Evolutionary conservation across 2,113 vertebrate genomes (phyloP).

Genomic region (Lagenorhynchus albirostris): DNA sequence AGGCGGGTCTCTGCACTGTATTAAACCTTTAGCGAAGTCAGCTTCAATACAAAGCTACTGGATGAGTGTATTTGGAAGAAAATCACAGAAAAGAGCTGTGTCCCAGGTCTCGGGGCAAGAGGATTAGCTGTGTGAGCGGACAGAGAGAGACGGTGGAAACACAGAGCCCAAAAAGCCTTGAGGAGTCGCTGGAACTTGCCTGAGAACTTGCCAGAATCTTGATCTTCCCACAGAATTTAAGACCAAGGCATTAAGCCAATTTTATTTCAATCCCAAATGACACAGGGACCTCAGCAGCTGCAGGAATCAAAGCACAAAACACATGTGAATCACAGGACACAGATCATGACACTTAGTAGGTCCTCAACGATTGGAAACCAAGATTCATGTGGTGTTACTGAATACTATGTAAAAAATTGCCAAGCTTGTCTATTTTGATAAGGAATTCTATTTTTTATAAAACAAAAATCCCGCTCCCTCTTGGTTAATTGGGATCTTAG

Average conservation of each 20-base stretch:
- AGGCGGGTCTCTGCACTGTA: not conserved
- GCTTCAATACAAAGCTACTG: not conserved
- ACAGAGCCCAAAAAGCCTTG: not conserved
- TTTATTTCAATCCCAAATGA: not conserved
- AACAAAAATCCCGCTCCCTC: not conserved
- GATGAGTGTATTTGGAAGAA: not conserved
- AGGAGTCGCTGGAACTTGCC: not conserved
- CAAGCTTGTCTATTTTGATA: not conserved
- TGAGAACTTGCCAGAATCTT: not conserved
- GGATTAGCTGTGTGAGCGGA: not conserved
- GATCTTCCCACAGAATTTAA: not conserved
- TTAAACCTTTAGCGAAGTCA: not conserved
- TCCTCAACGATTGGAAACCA: not conserved
- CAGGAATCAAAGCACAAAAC: not conserved
- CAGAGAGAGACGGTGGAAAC: not conserved
- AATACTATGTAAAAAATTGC: not conserved
- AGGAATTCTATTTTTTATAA: not conserved
- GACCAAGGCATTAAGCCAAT: not conserved
- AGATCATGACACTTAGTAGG: not conserved
- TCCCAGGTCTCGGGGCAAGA: not conserved
- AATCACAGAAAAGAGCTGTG: not conserved
- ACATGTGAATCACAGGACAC: fast-evolving
- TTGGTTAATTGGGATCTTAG: not conserved
- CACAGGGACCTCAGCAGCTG: not conserved
- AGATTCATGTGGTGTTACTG: not conserved